Base-by-base conservation (phyloP, 2,113 vertebrate species). In the Pandion haliaetus region DNA sequence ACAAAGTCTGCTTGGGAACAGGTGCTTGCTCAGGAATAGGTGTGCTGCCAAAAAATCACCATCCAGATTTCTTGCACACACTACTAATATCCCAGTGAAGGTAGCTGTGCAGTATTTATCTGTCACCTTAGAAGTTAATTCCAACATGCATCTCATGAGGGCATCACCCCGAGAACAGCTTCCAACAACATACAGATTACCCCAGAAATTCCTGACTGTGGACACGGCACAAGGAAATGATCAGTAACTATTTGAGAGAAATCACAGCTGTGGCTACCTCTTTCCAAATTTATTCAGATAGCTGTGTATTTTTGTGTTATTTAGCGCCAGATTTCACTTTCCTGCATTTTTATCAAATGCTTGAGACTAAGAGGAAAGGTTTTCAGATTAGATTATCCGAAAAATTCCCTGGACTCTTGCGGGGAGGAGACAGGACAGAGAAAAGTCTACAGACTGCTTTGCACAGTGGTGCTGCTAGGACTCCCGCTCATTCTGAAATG, bases 101-200 rank as follows among this genome's bases (percentile, higher is more conserved):
- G 44, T 25, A 52, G 10, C 24, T 83, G 23, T 12, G 47, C 34
- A 59, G n/a, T 10, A 62, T 70, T 57, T 36, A 34, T 34, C 45
- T 38, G 0, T 21, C 36, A 67, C 31, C 83, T 66, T 34, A 74
- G n/a, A 63, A 84, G 18, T 29, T 34, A 63, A 12, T 78, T 91
- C n/a, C 29, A 55, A 29, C 25, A 78, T 0, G 4, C 6, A 50
- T 17, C 47, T 62, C 0, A 0, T 26, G 28, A 83, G 9, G 24
- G 14, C 28, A 54, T 40, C 23, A 25, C 7, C 5, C 21, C 2
- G 3, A 29, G 9, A 81, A 29, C 42, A 50, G 23, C 18, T 88
- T 92, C 42, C 26, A 42, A 77, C 23, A 81, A 62, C 6, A 17
- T 24, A 65, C 0, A 71, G 45, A 50, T 61, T 72, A 72, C 26